Percentiles rank a stretch among this genome's conserved stretches.
Conservation (phyloP, 2,113 vertebrate species). For the Ariopsis seemanni region DNA sequence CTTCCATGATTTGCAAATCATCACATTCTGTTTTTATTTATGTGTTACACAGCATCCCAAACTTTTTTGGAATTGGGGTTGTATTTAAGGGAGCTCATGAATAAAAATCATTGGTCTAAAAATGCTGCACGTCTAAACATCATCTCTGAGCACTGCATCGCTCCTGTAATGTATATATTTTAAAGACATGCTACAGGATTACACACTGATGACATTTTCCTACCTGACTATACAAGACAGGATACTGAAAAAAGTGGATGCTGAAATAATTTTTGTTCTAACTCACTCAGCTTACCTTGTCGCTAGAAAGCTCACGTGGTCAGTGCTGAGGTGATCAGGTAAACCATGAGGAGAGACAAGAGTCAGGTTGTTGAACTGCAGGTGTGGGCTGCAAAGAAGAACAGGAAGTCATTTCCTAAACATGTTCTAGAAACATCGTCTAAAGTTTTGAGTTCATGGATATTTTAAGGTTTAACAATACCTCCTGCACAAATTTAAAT, state of each 20-base stretch:
- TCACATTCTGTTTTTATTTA: no score
- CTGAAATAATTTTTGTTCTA: not conserved
- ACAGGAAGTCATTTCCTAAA: not conserved
- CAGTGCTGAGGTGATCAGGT: constrained; percentile 65
- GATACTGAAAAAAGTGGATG: not conserved
- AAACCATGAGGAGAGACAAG: constrained; percentile 87
- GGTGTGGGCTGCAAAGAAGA: constrained; percentile 75
- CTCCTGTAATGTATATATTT: not conserved
- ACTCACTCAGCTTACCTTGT: constrained; percentile 49
- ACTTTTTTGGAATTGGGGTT: no score
- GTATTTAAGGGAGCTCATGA: not conserved
- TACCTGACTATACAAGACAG: not conserved
- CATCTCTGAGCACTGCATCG: not conserved
- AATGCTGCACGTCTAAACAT: not conserved
- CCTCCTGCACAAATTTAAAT: not conserved
- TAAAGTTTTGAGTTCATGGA: not conserved
- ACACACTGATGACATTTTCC: not conserved
- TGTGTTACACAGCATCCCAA: no score
- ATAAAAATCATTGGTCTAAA: not conserved
- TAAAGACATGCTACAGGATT: not conserved
- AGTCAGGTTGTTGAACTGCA: constrained; percentile 89
- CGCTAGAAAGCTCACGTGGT: constrained; percentile 79
- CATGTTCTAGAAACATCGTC: not conserved
- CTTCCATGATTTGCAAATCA: no score
- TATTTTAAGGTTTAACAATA: not conserved